Percentiles rank a stretch among this genome's conserved stretches.
Evolutionary conservation across 2,113 vertebrate genomes (phyloP).

Genomic region (Lipotes vexillifer): DNA sequence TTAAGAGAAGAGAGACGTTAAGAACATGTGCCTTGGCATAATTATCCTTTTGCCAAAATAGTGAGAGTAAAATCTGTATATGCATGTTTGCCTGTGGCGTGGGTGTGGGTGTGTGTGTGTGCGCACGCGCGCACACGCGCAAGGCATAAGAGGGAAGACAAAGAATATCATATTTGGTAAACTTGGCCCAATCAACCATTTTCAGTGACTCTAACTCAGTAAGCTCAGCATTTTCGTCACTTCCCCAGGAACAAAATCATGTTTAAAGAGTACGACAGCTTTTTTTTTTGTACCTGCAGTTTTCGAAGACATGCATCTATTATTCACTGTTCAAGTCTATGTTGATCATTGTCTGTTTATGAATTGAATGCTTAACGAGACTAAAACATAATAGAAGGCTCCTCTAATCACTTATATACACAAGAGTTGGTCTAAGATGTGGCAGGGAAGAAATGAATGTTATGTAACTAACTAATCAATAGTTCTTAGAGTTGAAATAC

Average conservation of each 20-base stretch:
- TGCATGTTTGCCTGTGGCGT: not conserved
- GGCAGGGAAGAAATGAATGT: not conserved
- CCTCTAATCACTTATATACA: not conserved
- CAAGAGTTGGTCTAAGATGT: not conserved
- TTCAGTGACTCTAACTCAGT: not conserved
- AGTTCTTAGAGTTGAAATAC: not conserved
- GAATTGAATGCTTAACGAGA: not conserved
- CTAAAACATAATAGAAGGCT: not conserved
- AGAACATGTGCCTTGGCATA: not conserved
- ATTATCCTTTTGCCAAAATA: not conserved
- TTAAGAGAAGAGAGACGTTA: not conserved
- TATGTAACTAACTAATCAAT: not conserved
- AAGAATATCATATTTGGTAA: not conserved
- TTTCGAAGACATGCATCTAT: not conserved
- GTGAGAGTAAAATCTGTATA: not conserved
- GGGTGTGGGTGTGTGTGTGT: not conserved
- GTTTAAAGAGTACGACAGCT: not conserved
- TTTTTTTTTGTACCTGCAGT: not conserved
- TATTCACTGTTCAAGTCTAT: not conserved
- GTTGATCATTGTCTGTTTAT: not conserved
- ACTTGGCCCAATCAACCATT: not conserved
- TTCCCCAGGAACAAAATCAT: not conserved
- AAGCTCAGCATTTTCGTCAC: not conserved
- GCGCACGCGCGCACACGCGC: fast-evolving
- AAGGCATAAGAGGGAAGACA: not conserved